These are phyloP conservation scores for Takifugu flavidus DNA, from an alignment of 2,113 vertebrate genomes.

Conservation along the genomic window DNA sequence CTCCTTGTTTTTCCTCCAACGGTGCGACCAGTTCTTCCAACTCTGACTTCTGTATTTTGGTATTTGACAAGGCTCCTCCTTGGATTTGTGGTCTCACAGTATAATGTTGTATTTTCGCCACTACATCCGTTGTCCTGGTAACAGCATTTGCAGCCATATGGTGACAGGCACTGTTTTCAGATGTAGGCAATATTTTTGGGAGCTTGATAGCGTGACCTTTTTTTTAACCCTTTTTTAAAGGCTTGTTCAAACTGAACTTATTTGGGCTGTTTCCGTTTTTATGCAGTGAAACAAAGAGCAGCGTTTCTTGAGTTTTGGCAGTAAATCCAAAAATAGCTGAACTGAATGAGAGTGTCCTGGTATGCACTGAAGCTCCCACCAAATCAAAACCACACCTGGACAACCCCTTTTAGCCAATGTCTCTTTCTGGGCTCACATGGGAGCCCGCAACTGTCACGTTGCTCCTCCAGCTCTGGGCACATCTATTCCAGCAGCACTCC, in stretches of 20 bases:
- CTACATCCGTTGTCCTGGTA: conserved; percentile 1
- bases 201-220: neutral
- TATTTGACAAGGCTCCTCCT: neutral
- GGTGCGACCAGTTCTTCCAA: neutral
- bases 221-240: no score
- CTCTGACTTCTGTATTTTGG: neutral
- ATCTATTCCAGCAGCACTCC: neutral
- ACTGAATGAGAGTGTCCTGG: neutral
- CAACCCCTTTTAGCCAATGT: conserved; percentile 2
- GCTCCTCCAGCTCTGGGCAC: neutral
- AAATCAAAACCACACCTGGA: conserved; percentile 13
- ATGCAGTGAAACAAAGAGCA: neutral
- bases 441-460: neutral
- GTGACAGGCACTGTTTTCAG: neutral
- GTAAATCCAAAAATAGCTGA: neutral
- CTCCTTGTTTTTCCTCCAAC: conserved; percentile 3
- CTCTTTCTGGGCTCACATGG: conserved; percentile 13
- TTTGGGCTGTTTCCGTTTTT: neutral
- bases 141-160: neutral
- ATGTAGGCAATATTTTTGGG: neutral
- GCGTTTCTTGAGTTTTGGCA: neutral
- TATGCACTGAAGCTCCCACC: conserved; percentile 5
- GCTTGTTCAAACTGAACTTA: no score
- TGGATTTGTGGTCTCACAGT: conserved; percentile 13
- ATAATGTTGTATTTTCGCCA: conserved; percentile 1